Evolutionary conservation across 1,140 invertebrate genomes (phyloP).

Genomic region (Brachystomella parvula): DNA sequence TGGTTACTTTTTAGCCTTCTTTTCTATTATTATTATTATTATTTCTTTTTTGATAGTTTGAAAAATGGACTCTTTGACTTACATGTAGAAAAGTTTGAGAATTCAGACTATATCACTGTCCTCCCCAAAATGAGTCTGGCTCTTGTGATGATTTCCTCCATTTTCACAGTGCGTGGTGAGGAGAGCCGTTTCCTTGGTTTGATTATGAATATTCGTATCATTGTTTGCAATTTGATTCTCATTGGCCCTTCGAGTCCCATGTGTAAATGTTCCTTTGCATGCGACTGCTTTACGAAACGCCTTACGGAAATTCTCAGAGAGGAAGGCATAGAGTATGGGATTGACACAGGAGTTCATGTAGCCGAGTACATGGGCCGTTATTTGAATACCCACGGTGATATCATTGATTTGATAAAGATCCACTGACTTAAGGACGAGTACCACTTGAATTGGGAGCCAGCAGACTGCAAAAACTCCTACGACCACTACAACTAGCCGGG

Average conservation of each 20-base stretch:
- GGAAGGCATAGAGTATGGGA: constrained; percentile 88
- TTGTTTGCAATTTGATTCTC: background rate
- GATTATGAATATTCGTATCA: background rate
- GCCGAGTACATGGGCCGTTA: constrained; percentile 79
- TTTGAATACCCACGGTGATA: constrained; percentile 62
- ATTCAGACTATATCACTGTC: constrained; percentile 17
- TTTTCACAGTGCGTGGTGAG: constrained; percentile 31
- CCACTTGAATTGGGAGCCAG: constrained; percentile 87
- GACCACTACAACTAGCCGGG: constrained; percentile 85
- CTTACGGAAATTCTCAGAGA: constrained; percentile 77
- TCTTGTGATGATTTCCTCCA: constrained; percentile 20
- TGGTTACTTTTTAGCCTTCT: background rate
- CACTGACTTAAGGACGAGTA: constrained; percentile 69
- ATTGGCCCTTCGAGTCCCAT: constrained; percentile 4
- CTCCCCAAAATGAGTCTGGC: background rate
- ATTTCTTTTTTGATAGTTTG: background rate
- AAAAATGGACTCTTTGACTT: background rate
- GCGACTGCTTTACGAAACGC: constrained; percentile 65
- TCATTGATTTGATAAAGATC: constrained; percentile 57
- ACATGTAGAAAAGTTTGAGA: background rate
- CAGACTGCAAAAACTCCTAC: constrained; percentile 76
- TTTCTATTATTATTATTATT: background rate
- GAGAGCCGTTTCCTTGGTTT: constrained; percentile 29
- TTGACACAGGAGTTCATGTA: constrained; percentile 94
- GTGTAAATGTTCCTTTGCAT: constrained; percentile 40